These are phyloP conservation scores for Dipodomys spectabilis DNA, from an alignment of 2,113 vertebrate species.

Conservation along the genomic window DNA sequence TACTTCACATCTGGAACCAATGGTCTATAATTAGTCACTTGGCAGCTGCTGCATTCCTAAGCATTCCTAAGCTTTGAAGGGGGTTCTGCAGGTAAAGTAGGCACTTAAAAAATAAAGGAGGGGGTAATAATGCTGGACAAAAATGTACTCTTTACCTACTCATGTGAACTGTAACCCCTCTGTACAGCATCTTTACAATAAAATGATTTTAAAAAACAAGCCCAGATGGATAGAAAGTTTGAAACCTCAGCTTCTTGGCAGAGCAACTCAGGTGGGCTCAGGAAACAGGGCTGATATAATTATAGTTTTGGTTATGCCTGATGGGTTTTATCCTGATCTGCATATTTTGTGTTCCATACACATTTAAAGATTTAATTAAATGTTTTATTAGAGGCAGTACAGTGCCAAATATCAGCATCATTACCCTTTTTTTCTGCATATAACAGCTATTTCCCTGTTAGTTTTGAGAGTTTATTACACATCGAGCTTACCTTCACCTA, in stretches of 20 bases:
- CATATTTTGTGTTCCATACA: constrained; percentile 62
- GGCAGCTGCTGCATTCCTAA: constrained; percentile 34
- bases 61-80: neutral
- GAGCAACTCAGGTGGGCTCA: constrained; percentile 46
- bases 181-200: too few species aligned
- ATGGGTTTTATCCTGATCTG: constrained; percentile 70
- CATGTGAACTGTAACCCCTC: too few species aligned
- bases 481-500: neutral
- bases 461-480: constrained; percentile 20
- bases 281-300: constrained; percentile 63
- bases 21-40: neutral
- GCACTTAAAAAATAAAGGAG: too few species aligned
- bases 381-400: constrained; percentile 61
- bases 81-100: neutral
- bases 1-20: constrained; percentile 7
- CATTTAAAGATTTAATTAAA: constrained; percentile 74
- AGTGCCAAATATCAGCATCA: constrained; percentile 66
- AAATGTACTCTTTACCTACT: too few species aligned
- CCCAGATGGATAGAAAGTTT: constrained; percentile 62
- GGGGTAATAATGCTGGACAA: too few species aligned
- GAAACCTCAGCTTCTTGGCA: constrained; percentile 62
- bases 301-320: constrained; percentile 65
- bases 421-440: neutral
- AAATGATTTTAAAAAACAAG: too few species aligned
- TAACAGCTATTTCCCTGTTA: constrained; percentile 6